Conservation (phyloP, 2,888 invertebrate genomes). For the Allacma fusca region DNA sequence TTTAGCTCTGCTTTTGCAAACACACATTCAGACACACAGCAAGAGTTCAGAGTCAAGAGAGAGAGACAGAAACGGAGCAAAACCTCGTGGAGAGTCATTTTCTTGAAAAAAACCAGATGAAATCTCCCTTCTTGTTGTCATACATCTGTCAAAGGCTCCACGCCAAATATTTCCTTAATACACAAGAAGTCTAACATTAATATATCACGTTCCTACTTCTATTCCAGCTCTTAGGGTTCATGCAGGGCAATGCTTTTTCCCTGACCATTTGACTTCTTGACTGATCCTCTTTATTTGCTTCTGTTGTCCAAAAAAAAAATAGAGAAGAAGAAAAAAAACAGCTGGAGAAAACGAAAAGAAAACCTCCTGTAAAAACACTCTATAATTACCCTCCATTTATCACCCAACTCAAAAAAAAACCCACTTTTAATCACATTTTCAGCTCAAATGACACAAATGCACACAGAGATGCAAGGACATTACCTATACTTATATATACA, state of each 20-base stretch:
- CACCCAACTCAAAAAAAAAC: too few relatives aligned
- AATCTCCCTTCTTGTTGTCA: constrained; percentile 33
- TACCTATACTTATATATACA: too few relatives aligned
- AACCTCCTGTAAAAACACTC: too few relatives aligned
- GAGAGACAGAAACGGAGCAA: constrained; percentile 2
- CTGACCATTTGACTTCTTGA: not conserved
- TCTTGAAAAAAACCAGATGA: constrained; percentile 31
- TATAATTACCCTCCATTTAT: too few relatives aligned
- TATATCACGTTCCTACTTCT: not conserved
- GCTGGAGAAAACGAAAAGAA: too few relatives aligned
- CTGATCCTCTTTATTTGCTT: not conserved
- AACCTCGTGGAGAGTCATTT: constrained; percentile 9
- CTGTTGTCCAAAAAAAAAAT: not conserved
- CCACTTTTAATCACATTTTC: too few relatives aligned
- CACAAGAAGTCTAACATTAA: not conserved
- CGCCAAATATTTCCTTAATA: constrained; percentile 24
- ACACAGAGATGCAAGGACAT: too few relatives aligned
- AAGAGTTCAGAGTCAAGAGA: not conserved
- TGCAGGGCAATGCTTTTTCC: not conserved
- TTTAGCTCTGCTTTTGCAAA: not conserved
- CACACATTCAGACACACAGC: not conserved
- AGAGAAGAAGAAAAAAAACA: too few relatives aligned
- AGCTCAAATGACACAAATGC: too few relatives aligned
- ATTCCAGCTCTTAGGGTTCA: not conserved
- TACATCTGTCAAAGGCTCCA: constrained; percentile 29